phyloP scores from a whole-genome alignment of 2,888 invertebrate species.

The Cerceris ruficornis region DNA sequence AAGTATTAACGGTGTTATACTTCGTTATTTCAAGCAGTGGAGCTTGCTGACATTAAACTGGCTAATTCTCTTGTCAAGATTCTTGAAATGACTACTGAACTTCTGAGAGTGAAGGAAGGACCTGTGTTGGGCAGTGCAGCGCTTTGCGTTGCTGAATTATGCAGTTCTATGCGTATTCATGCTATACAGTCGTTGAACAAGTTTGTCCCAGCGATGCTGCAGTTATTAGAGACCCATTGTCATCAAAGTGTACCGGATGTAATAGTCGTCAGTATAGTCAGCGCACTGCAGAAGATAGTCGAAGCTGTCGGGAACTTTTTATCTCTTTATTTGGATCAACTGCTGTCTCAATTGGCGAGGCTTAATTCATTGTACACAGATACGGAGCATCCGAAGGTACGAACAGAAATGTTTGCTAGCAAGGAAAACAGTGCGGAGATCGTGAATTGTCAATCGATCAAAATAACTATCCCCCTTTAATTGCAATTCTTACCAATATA shows the following conservation, averaged over 20 bases:
- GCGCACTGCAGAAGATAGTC: constrained; percentile 91
- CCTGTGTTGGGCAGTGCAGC: constrained; percentile 89
- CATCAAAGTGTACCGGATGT: constrained; percentile 85
- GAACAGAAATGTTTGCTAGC: not conserved
- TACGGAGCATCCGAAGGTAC: constrained; percentile 75
- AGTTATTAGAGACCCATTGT: constrained; percentile 85
- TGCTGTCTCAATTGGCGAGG: constrained; percentile 86
- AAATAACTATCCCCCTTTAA: no score
- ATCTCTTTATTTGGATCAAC: constrained; percentile 91
- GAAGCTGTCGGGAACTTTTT: constrained; percentile 92
- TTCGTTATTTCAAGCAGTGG: constrained; percentile 11
- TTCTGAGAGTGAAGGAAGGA: constrained; percentile 84
- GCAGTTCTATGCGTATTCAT: constrained; percentile 88
- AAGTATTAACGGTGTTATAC: constrained; percentile 60
- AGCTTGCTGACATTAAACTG: not conserved
- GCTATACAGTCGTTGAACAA: constrained; percentile 89
- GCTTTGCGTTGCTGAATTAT: constrained; percentile 91
- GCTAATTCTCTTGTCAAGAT: constrained; percentile 79
- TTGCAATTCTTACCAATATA: no score
- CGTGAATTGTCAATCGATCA: no score
- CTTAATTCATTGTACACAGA: constrained; percentile 79
- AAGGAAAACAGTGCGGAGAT: not conserved
- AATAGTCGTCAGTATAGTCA: constrained; percentile 88
- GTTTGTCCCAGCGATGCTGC: constrained; percentile 90
- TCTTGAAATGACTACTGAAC: constrained; percentile 86